Evolutionary conservation across 2,888 invertebrate genomes (phyloP).

Genomic region (Cancer borealis): DNA sequence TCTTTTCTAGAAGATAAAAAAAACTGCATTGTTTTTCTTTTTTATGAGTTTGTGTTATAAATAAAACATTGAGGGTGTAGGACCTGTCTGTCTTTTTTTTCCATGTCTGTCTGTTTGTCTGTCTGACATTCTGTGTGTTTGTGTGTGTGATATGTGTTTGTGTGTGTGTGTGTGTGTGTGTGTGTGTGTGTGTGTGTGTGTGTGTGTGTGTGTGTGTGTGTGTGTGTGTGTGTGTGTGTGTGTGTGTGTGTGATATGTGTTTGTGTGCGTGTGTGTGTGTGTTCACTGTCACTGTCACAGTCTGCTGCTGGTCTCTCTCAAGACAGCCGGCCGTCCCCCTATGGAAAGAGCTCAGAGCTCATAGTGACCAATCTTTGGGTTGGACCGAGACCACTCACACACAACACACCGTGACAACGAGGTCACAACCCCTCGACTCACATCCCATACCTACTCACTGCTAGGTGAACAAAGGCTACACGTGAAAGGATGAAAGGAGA

Average conservation of each 20-base stretch:
- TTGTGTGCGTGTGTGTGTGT: neutral
- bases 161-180: neutral
- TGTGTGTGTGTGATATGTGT: neutral
- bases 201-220: conserved; percentile 18
- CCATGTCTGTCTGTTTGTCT: neutral
- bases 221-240: neutral
- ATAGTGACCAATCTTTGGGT: too few species aligned
- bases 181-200: neutral
- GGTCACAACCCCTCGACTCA: too few species aligned
- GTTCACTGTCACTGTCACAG: too few species aligned
- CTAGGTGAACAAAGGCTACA: too few species aligned
- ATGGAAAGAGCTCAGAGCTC: too few species aligned
- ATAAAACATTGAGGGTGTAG: neutral
- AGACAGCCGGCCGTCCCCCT: too few species aligned
- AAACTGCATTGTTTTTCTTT: neutral
- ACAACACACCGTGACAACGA: too few species aligned
- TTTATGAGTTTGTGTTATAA: neutral
- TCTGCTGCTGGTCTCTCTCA: too few species aligned
- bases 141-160: neutral
- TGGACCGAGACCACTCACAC: too few species aligned
- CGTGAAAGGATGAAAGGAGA: too few species aligned
- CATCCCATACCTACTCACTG: too few species aligned
- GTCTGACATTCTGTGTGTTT: neutral
- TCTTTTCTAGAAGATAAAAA: neutral
- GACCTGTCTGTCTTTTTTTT: neutral